Conservation (phyloP, 2,113 vertebrate genomes). For the Rhagologus leucostigma region DNA sequence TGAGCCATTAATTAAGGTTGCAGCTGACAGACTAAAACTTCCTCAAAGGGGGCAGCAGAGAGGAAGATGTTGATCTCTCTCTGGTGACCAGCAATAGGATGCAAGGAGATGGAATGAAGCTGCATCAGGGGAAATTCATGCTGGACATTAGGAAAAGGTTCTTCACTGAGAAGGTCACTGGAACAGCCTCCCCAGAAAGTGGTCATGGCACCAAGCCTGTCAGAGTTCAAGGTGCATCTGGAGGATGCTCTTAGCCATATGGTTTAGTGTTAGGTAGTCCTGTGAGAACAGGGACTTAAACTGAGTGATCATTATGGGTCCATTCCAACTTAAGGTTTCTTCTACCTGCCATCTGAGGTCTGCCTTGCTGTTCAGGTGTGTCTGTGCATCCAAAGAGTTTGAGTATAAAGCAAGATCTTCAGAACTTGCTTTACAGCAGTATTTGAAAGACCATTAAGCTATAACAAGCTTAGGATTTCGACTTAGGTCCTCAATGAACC, state of each 20-base stretch:
- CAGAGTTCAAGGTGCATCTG: background rate
- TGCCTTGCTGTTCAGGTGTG: background rate
- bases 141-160: background rate
- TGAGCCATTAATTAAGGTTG: background rate
- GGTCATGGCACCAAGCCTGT: background rate
- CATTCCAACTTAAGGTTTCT: background rate
- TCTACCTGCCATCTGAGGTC: background rate
- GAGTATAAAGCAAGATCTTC: background rate
- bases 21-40: background rate
- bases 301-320: accelerated
- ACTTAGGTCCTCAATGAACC: background rate
- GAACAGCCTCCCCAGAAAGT: background rate
- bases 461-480: background rate
- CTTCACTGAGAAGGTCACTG: background rate
- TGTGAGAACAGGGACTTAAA: background rate
- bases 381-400: background rate
- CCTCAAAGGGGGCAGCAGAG: background rate
- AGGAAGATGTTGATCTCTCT: background rate
- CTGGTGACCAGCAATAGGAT: accelerated
- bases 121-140: background rate
- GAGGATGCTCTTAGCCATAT: background rate
- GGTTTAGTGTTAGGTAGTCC: background rate
- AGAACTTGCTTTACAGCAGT: background rate
- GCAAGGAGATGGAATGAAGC: background rate
- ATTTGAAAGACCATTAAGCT: background rate